Base-by-base conservation (phyloP, 1,140 invertebrate species). In the Drosophila bocqueti region DNA sequence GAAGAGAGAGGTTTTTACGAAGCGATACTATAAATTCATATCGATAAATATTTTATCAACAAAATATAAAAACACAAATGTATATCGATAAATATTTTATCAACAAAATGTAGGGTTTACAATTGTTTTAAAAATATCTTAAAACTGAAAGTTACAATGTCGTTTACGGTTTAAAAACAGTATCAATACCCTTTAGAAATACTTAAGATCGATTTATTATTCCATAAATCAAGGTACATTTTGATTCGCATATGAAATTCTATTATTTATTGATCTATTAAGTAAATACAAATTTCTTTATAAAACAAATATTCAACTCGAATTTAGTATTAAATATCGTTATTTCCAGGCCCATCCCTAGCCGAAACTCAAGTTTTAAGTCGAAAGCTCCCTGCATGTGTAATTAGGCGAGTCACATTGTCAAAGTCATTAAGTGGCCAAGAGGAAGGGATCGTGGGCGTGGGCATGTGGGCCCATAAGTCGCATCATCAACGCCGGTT, bases 401-500 rank as follows among this genome's bases (percentile, higher is more conserved):
- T 90, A 90, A 90, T 89, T 89, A 89, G 85, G 42, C 81, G 74
- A 80, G 71, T 57, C 83, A 87, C 86, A 91, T 91, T 85, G 86
- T 90, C 83, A 91, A 91, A 92, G 91, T 92, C 87, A 91, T 92
- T 92, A 92, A 92, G 87, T 92, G 74, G 59, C 58, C 45, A 36
- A 40, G 34, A 11, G 38, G 60, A 46, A 15, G 16, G 36, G 15
- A 31, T 45, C n/a, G 40, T 16, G 46, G 57, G 49, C 61, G 45
- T 46, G n/a, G 78, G 68, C 74, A 76, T 61, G 54, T 57, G 79
- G 84, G 65, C 86, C 86, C 85, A 90, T 90, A 90, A 91, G 81
- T 79, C 89, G 87, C 91, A 90, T 92, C 87, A 92, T 92, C 91
- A 92, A 92, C 91, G 91, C 87, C 91, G 91, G 91, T 92, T 92